Percentiles rank a stretch among this genome's conserved stretches.
Conservation (phyloP, 2,113 vertebrate genomes). For the Aix galericulata region DNA sequence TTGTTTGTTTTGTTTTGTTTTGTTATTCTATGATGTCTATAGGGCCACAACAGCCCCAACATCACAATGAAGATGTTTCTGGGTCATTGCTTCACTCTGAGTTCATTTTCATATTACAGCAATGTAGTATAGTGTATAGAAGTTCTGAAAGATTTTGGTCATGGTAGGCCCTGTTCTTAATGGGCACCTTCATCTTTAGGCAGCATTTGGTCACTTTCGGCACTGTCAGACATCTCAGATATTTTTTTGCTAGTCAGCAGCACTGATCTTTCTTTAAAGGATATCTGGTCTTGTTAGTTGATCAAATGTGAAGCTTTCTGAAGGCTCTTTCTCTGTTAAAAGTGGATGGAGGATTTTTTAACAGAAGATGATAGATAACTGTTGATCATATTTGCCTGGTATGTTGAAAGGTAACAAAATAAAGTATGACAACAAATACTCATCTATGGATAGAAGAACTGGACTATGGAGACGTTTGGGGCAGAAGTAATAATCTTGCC, state of each 20-base stretch:
- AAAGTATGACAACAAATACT: neutral
- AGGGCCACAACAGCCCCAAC: neutral
- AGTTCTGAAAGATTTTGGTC: neutral
- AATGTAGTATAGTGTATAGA: neutral
- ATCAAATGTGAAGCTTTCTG: neutral
- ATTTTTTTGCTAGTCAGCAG: neutral
- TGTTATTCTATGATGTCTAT: neutral
- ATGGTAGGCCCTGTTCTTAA: neutral
- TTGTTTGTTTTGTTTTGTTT: neutral
- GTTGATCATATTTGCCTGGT: neutral
- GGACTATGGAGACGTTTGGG: neutral
- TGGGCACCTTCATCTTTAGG: neutral
- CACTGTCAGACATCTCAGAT: neutral
- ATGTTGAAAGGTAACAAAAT: neutral
- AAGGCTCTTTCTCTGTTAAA: neutral
- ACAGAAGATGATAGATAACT: neutral
- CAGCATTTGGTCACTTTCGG: neutral
- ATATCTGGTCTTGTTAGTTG: neutral
- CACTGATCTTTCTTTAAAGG: neutral
- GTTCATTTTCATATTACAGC: neutral
- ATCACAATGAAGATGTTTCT: neutral
- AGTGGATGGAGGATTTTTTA: neutral
- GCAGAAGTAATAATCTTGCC: neutral
- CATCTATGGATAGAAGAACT: neutral
- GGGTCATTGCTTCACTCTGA: neutral